Conservation (phyloP, 2,888 invertebrate species). For the Rotaria magnacalcarata region DNA sequence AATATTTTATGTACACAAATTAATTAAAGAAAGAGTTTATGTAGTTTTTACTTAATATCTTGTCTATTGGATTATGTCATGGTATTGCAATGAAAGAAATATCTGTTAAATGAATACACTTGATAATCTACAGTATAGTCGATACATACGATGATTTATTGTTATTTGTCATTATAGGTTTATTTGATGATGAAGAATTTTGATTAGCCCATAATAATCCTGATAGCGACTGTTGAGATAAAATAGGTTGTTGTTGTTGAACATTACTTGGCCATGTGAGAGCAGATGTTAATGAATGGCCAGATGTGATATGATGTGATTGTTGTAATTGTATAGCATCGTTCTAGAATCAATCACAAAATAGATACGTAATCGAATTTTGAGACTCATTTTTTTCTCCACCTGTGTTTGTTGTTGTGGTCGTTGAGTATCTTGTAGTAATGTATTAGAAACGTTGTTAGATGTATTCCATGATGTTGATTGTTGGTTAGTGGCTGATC, state of each 20-base stretch:
- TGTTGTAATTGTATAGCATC: neutral
- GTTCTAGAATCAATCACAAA: neutral
- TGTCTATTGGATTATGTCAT: neutral
- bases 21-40: neutral
- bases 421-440: neutral
- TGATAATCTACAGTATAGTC: neutral
- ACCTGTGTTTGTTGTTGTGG: neutral
- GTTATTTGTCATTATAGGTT: neutral
- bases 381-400: neutral
- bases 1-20: neutral
- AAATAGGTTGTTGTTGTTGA: neutral
- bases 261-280: neutral
- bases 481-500: neutral
- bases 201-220: neutral
- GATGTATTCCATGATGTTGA: neutral
- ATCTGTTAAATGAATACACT: neutral
- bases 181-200: neutral
- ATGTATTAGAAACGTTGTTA: neutral
- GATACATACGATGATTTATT: constrained; percentile 8
- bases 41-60: neutral
- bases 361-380: no score
- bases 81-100: neutral
- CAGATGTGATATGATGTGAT: neutral
- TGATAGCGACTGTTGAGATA: neutral
- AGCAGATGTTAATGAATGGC: neutral